Percentiles rank a stretch among this genome's conserved stretches.
Conservation (phyloP, 35 echinoderm and acorn worm genomes). For the Ophioderma brevispina region DNA sequence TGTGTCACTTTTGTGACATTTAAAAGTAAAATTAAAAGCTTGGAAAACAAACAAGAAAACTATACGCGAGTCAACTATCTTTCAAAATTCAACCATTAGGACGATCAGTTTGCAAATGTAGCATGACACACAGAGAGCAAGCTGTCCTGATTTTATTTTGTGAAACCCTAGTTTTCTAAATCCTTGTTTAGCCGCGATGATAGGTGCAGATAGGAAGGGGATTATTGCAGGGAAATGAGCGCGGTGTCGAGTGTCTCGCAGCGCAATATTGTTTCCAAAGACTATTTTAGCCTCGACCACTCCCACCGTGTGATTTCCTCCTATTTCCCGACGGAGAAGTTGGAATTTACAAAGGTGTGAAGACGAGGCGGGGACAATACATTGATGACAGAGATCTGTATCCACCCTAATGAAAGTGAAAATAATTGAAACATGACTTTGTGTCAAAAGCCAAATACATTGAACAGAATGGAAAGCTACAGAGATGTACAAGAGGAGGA, state of each 20-base stretch:
- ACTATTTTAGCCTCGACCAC: neutral
- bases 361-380: neutral
- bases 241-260: neutral
- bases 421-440: neutral
- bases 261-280: neutral
- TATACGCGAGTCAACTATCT: too few species aligned
- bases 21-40: too few species aligned
- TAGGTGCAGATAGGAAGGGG: neutral
- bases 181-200: neutral
- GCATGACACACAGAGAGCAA: too few species aligned
- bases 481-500: too few species aligned
- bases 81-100: too few species aligned
- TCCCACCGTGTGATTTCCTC: neutral
- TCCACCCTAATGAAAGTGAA: neutral
- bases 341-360: neutral
- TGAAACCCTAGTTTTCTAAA: too few species aligned
- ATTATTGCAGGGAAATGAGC: neutral
- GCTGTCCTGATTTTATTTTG: too few species aligned
- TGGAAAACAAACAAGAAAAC: too few species aligned
- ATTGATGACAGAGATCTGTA: neutral
- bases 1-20: too few species aligned
- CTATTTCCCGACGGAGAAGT: neutral
- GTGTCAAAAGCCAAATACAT: neutral
- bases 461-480: neutral
- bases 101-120: too few species aligned